A percentile compares a stretch with the other conserved stretches of the same genome.
Evolutionary conservation across 2,113 vertebrate genomes (phyloP).

Genomic region (Lutjanus erythropterus): DNA sequence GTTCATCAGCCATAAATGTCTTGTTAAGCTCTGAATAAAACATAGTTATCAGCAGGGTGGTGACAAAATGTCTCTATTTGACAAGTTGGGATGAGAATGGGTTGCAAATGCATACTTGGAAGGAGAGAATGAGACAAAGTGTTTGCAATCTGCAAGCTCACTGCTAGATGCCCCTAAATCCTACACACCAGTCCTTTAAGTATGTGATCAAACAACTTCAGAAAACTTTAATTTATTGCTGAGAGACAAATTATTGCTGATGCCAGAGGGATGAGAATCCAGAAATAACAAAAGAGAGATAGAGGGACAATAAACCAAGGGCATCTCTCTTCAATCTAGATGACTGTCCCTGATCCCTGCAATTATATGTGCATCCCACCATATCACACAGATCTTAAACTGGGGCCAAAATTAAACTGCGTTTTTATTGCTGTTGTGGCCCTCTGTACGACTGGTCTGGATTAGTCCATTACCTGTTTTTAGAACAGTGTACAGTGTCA

Average conservation of each 20-base stretch:
- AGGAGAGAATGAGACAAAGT: no score
- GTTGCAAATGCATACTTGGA: no score
- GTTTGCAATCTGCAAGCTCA: no score
- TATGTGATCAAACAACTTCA: background rate
- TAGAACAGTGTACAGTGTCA: background rate
- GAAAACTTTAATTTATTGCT: conserved; percentile 2
- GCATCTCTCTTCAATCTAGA: conserved; percentile 65
- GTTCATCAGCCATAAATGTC: background rate
- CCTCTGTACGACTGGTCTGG: conserved; percentile 29
- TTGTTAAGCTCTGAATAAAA: background rate
- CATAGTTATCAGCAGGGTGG: background rate
- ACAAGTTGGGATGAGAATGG: no score
- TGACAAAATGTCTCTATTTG: no score
- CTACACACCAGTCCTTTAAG: no score
- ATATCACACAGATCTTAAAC: conserved; percentile 67
- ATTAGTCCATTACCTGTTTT: conserved; percentile 55
- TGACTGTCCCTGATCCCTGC: conserved; percentile 58
- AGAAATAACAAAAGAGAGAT: conserved; percentile 21
- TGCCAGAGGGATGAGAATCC: conserved; percentile 4
- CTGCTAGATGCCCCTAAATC: no score
- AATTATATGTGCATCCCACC: conserved; percentile 59
- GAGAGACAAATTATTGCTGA: conserved; percentile 22
- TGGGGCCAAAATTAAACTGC: conserved; percentile 53
- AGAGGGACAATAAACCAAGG: conserved; percentile 54
- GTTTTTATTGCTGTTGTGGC: conserved; percentile 51